phyloP scores from a whole-genome alignment of 2,113 vertebrate species.

The Tragelaphus strepsiceros region DNA sequence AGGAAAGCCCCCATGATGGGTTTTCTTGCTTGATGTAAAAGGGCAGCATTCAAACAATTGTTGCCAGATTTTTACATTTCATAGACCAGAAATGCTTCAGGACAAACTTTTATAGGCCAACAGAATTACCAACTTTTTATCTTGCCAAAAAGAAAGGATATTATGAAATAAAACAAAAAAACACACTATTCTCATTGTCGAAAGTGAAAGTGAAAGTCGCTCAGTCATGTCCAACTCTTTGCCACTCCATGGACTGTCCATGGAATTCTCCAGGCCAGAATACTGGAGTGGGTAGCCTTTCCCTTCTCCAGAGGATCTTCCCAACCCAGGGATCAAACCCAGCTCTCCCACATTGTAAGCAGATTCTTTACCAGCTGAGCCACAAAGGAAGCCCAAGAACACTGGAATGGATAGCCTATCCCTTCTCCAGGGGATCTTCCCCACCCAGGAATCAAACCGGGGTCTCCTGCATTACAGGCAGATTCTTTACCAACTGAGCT shows the following conservation, averaged over 20 bases:
- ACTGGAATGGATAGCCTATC: not conserved
- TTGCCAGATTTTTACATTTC: not conserved
- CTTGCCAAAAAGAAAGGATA: not conserved
- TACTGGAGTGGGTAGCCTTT: not conserved
- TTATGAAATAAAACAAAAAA: not conserved
- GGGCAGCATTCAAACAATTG: not conserved
- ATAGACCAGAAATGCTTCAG: not conserved
- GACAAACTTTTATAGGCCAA: not conserved
- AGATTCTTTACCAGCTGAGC: not conserved
- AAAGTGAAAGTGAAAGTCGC: not conserved
- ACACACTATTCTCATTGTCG: not conserved
- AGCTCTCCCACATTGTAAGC: not conserved
- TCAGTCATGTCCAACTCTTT: not conserved
- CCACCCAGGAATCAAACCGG: not conserved
- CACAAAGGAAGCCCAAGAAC: not conserved
- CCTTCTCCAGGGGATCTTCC: not conserved
- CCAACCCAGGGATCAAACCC: not conserved
- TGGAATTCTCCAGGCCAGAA: not conserved
- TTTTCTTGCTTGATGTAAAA: not conserved
- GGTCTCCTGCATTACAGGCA: fast-evolving
- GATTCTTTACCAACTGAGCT: not conserved
- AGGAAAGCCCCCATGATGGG: not conserved
- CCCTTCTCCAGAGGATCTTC: not conserved
- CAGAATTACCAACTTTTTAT: not conserved
- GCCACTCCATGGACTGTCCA: not conserved